Evolutionary conservation across 2,797 vertebrate species (phyloP).

Genomic region (Eidolon dupreanum): DNA sequence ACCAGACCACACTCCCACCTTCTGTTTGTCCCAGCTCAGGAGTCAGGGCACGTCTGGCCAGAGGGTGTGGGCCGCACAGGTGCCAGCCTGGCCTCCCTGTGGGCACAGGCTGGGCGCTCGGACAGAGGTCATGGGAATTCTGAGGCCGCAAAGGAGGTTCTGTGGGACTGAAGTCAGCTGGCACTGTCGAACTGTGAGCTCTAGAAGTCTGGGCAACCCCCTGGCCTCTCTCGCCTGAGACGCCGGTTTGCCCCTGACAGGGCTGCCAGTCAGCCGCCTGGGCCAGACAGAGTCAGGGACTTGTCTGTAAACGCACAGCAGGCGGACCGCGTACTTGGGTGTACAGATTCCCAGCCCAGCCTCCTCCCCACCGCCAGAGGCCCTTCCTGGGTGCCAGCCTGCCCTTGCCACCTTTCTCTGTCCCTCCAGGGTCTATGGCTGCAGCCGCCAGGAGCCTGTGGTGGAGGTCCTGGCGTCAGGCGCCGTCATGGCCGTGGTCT

Average conservation of each 20-base stretch:
- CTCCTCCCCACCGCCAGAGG: not conserved
- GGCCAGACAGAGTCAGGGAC: not conserved
- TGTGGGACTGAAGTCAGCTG: not conserved
- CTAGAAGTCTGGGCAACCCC: not conserved
- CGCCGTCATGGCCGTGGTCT: slow-evolving; percentile 92
- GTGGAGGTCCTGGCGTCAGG: slow-evolving; percentile 92
- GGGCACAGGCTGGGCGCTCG: not conserved
- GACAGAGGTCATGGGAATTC: not conserved
- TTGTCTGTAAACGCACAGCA: not conserved
- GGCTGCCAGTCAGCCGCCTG: not conserved
- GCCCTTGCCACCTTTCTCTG: not conserved
- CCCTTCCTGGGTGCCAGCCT: not conserved
- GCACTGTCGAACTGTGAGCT: rapidly evolving
- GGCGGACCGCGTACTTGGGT: not conserved
- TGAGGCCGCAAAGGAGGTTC: rapidly evolving
- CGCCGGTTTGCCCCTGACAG: not conserved
- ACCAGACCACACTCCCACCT: not conserved
- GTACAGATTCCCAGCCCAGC: rapidly evolving
- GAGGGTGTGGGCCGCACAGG: not conserved
- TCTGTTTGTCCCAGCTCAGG: not conserved
- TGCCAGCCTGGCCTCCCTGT: not conserved
- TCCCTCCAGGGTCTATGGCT: slow-evolving; percentile 90
- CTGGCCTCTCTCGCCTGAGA: not conserved
- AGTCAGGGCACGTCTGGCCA: not conserved
- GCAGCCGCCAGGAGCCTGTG: slow-evolving; percentile 91